phyloP scores from a whole-genome alignment of 1,140 invertebrate genomes.

The Sycobia sp. region DNA sequence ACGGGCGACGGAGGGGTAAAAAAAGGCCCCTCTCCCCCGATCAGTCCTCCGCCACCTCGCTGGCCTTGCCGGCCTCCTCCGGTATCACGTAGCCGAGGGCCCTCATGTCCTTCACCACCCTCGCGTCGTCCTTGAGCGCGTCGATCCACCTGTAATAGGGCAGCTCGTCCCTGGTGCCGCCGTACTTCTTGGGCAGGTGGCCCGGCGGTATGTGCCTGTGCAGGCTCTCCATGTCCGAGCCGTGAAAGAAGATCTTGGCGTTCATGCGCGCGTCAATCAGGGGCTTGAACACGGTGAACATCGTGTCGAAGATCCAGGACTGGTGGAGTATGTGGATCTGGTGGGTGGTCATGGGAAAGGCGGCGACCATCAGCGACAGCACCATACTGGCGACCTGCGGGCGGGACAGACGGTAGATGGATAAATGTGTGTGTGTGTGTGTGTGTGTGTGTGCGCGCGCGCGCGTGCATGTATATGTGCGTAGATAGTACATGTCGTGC shows the following conservation, averaged over 20 bases:
- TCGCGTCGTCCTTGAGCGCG: constrained; percentile 62
- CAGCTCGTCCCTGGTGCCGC: constrained; percentile 73
- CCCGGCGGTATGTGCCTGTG: constrained; percentile 75
- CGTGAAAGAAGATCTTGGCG: constrained; percentile 76
- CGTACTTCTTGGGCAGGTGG: constrained; percentile 72
- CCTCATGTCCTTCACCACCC: constrained; percentile 70
- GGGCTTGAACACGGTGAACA: constrained; percentile 78
- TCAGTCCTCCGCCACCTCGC: constrained; percentile 14
- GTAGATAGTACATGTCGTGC: no score
- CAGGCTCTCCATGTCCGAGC: constrained; percentile 73
- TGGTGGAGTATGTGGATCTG: constrained; percentile 80
- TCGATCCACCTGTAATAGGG: constrained; percentile 77
- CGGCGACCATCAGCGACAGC: constrained; percentile 62
- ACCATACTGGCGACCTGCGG: constrained; percentile 56
- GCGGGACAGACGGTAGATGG: no score
- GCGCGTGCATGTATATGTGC: no score
- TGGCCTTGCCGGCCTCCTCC: constrained; percentile 40
- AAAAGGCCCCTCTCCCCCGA: no score
- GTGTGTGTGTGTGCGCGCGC: no score
- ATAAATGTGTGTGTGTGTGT: no score
- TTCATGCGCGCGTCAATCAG: constrained; percentile 72
- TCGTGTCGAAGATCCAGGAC: constrained; percentile 79
- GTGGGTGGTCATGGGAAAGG: constrained; percentile 75
- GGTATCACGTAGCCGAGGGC: constrained; percentile 66
- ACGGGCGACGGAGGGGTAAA: no score